Percentiles rank a stretch among this genome's conserved stretches.
Evolutionary conservation across 2,797 vertebrate genomes (phyloP).

Genomic region (Aselliscus stoliczkanus): DNA sequence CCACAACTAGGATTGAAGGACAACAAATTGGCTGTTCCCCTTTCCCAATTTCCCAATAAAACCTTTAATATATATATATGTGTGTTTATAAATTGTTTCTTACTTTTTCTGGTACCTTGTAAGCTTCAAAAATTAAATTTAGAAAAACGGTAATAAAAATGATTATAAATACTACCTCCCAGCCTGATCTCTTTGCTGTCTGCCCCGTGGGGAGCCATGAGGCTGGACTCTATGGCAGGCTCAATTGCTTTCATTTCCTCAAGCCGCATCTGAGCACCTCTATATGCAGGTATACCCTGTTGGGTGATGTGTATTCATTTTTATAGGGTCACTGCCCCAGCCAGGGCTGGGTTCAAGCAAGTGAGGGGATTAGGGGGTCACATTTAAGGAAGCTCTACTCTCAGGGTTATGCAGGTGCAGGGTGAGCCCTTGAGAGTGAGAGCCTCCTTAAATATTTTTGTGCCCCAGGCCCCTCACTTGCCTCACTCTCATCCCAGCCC

Average conservation of each 20-base stretch:
- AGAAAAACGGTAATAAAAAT: background rate
- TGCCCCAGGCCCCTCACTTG: accelerated
- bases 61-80: too few relatives aligned
- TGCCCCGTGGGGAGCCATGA: accelerated
- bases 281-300: background rate
- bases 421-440: background rate
- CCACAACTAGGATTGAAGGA: too few relatives aligned
- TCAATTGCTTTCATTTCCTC: background rate
- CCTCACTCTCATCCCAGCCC: too few relatives aligned
- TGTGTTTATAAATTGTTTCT: background rate
- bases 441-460: background rate
- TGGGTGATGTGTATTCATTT: background rate
- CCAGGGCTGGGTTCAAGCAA: background rate
- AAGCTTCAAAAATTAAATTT: background rate
- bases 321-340: background rate
- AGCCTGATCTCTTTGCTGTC: background rate
- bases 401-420: background rate
- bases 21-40: too few relatives aligned
- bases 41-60: too few relatives aligned
- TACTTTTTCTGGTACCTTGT: background rate
- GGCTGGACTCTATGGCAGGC: background rate
- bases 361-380: background rate
- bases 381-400: background rate
- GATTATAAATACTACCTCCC: background rate
- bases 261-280: background rate